A percentile compares a stretch with the other conserved stretches of the same genome.
These are phyloP conservation scores for Parazoanthus atlanticus DNA, from an alignment of 92 coral and sea anemone genomes.

Conservation along the genomic window DNA sequence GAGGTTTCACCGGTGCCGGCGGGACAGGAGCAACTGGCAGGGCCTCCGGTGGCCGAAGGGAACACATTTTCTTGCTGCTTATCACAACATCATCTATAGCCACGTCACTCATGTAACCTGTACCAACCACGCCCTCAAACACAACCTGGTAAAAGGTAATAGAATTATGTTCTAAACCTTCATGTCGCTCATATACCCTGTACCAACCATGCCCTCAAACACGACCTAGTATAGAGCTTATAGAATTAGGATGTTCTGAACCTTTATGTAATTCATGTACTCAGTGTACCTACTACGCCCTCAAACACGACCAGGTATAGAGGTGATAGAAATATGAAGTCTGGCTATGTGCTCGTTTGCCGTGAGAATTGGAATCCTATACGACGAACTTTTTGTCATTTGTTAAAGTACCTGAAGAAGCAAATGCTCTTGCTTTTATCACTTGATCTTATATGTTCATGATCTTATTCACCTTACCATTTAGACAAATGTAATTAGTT, in stretches of 20 bases:
- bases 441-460: too few relatives aligned
- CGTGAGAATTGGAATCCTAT: too few relatives aligned
- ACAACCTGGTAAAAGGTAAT: not conserved
- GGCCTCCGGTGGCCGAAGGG: not conserved
- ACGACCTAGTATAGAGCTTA: constrained; percentile 58
- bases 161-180: too few relatives aligned
- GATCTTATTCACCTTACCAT: too few relatives aligned
- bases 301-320: not conserved
- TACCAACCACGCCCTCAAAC: constrained; percentile 54
- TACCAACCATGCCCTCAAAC: constrained; percentile 73
- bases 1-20: not conserved
- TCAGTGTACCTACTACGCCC: constrained; percentile 65
- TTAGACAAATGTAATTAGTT: too few relatives aligned
- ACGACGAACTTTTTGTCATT: too few relatives aligned
- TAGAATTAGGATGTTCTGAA: too few relatives aligned
- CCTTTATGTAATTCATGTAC: constrained; percentile 71
- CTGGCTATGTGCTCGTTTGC: too few relatives aligned
- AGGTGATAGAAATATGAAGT: too few relatives aligned
- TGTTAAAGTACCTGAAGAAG: too few relatives aligned
- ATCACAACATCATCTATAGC: constrained; percentile 80
- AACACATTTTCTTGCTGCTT: not conserved
- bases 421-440: too few relatives aligned
- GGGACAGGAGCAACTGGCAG: not conserved
- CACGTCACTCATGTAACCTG: constrained; percentile 85
- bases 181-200: not conserved